Conservation (phyloP, 2,888 invertebrate species). For the Microdon myrmicae region DNA sequence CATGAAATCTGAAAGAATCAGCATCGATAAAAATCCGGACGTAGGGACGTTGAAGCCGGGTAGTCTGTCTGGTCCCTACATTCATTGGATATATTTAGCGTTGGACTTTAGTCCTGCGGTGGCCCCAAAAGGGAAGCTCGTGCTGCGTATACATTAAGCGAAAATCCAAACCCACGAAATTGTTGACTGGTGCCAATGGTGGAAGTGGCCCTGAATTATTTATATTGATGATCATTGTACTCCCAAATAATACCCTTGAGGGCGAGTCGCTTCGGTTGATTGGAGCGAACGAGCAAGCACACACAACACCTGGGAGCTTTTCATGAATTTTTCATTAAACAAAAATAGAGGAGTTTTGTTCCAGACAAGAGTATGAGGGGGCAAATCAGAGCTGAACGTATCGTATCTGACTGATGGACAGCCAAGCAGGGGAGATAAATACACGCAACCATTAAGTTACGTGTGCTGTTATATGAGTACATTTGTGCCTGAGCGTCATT, state of each 20-base stretch:
- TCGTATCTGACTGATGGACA: slow-evolving; percentile 10
- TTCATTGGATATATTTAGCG: no score
- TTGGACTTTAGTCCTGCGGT: no score
- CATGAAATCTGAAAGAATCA: slow-evolving; percentile 68
- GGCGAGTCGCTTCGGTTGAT: slow-evolving; percentile 5
- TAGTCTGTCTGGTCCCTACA: background rate
- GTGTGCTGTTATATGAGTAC: background rate
- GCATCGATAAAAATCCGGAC: slow-evolving; percentile 66
- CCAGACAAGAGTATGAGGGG: slow-evolving; percentile 8
- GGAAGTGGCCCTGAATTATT: slow-evolving; percentile 41
- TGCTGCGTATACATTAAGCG: no score
- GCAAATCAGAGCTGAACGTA: slow-evolving; percentile 20
- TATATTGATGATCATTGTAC: slow-evolving; percentile 45
- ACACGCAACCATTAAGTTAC: no score
- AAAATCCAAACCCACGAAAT: no score
- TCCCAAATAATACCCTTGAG: slow-evolving; percentile 44
- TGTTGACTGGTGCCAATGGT: background rate
- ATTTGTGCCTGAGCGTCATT: background rate
- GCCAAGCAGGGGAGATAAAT: slow-evolving; percentile 1
- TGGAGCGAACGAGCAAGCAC: slow-evolving; percentile 8
- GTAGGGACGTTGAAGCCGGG: background rate
- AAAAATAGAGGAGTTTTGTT: slow-evolving; percentile 7
- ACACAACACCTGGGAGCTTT: slow-evolving; percentile 46
- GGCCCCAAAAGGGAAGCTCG: no score
- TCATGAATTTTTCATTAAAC: slow-evolving; percentile 45